phyloP scores from a whole-genome alignment of 2,888 invertebrate species.

The Galeopsomyia nigrocyanea region DNA sequence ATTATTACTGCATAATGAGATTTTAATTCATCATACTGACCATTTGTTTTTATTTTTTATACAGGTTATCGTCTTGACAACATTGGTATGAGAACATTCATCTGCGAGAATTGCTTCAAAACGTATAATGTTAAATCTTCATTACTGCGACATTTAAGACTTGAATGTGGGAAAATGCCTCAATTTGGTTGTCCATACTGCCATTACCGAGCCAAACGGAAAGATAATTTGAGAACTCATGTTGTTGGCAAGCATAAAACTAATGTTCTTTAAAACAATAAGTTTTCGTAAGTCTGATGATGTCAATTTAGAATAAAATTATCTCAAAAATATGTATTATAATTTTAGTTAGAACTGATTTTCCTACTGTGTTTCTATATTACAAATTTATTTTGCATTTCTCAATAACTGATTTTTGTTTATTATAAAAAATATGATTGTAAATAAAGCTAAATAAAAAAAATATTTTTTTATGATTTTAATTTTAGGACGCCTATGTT shows the following conservation, averaged over 20 bases:
- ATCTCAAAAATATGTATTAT: too few species aligned
- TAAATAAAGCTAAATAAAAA: constrained; percentile 1
- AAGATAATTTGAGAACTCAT: constrained; percentile 64
- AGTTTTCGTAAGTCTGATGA: too few species aligned
- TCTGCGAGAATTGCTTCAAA: constrained; percentile 72
- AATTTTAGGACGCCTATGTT: background rate
- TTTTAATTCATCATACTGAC: constrained; percentile 3
- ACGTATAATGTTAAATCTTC: constrained; percentile 74
- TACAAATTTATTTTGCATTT: background rate
- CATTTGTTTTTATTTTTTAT: constrained; percentile 38
- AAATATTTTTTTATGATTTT: background rate
- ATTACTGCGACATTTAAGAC: constrained; percentile 64
- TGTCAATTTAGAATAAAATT: too few species aligned
- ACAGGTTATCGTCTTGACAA: constrained; percentile 37
- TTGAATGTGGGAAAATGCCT: constrained; percentile 67
- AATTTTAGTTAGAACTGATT: too few species aligned
- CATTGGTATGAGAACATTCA: constrained; percentile 32
- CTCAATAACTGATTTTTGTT: background rate
- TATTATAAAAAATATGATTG: constrained; percentile 6
- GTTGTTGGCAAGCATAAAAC: constrained; percentile 57
- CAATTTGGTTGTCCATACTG: constrained; percentile 66
- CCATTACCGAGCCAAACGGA: constrained; percentile 63
- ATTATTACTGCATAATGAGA: background rate
- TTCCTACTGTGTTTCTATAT: too few species aligned
- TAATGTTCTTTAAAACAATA: constrained; percentile 28